Evolutionary conservation across 2,888 invertebrate species (phyloP).

Genomic region (Chrysodeixis includens): DNA sequence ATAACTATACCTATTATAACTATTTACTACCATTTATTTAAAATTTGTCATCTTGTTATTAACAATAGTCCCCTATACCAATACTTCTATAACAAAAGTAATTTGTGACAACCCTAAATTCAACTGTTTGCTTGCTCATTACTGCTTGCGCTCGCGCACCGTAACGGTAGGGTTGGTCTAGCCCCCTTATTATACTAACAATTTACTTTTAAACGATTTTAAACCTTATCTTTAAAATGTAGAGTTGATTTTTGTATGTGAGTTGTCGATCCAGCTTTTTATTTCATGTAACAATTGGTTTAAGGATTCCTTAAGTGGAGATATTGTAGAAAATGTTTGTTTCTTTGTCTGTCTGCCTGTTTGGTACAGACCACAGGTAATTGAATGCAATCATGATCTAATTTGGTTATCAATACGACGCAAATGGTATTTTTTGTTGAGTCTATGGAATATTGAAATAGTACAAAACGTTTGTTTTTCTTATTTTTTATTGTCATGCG

Average conservation of each 20-base stretch:
- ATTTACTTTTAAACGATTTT: constrained; percentile 12
- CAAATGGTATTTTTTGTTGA: not conserved
- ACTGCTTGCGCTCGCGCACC: constrained; percentile 76
- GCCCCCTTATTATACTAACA: constrained; percentile 64
- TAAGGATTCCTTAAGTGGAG: constrained; percentile 59
- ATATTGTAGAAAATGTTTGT: constrained; percentile 70
- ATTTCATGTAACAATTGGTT: constrained; percentile 37
- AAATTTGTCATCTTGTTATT: not conserved
- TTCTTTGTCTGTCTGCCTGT: constrained; percentile 34
- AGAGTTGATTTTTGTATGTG: constrained; percentile 9
- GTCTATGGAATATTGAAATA: not conserved
- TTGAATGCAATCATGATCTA: constrained; percentile 11
- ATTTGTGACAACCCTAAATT: constrained; percentile 41
- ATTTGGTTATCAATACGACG: constrained; percentile 9
- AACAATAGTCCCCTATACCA: not conserved
- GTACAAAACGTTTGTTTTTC: not conserved
- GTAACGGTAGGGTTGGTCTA: constrained; percentile 82
- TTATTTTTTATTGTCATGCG: too few relatives aligned
- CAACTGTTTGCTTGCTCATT: constrained; percentile 80
- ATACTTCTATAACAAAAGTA: not conserved
- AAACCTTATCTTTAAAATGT: fast-evolving
- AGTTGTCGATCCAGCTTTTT: constrained; percentile 31
- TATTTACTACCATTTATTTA: not conserved
- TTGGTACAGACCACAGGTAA: constrained; percentile 26
- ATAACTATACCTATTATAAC: not conserved